Base-by-base conservation (phyloP, 2,113 vertebrate genomes). In the Drymodes brunneopygia region DNA sequence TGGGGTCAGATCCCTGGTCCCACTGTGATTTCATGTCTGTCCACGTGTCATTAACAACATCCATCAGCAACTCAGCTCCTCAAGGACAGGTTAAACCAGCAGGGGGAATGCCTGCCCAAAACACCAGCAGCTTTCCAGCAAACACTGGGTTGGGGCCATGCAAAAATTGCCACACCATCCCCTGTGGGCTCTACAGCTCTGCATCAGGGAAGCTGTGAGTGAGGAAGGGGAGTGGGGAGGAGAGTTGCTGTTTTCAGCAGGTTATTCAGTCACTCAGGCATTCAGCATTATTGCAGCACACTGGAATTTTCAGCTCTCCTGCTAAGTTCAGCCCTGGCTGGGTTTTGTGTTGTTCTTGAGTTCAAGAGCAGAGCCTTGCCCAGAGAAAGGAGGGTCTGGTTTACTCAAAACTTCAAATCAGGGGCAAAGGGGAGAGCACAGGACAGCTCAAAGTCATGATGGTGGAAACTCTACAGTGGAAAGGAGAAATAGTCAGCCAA, bases 221-320 rank as follows among this genome's bases (percentile, higher is more conserved):
- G 27, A 69, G 11, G 64, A 56, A 69, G 36, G 24, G 36, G 40
- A 15, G 27, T 27, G 36, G 48, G 0, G 12, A 67, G 74, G 27
- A 53, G 47, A 79, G 90, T 69, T 53, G 36, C 5, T 65, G 24
- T 51, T 95, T 91, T 83, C 89, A 92, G 83, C 67, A 42, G 54
- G 42, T 88, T 90, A 72, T 77, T 40, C 5, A 88, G 38, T 88
- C 90, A 61, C 82, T 69, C 1, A 0, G 71, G 66, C n/a, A 44
- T 40, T 20, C 14, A 77, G 50, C 62, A 48, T 65, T 77, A 80
- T 31, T 73, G 75, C 80, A 94, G 89, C 62, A 36, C 1, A 0
- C 28, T 94, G 96, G 93, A 94, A 94, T 91, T 60, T 80, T 70
- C 22, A 79, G 44, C 29, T 85, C 60, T 95, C 81, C 92, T 85